Evolutionary conservation across 2,797 vertebrate genomes (phyloP).

Genomic region (Nyctalus aviator): DNA sequence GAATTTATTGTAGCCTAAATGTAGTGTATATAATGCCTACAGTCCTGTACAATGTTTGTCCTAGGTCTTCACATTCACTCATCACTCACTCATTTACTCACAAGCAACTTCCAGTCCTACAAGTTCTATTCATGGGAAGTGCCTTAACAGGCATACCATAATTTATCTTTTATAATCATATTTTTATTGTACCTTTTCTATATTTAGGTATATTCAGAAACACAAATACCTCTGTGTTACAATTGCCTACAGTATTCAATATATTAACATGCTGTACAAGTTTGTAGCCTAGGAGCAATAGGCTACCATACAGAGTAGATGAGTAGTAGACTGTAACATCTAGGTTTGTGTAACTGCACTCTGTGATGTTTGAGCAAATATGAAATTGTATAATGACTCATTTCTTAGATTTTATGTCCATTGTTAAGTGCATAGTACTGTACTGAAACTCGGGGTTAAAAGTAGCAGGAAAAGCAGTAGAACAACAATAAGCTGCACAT

Average conservation of each 20-base stretch:
- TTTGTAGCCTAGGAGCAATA: background rate
- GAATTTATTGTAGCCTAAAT: background rate
- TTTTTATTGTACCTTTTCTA: background rate
- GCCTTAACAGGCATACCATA: background rate
- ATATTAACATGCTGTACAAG: background rate
- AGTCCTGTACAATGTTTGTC: background rate
- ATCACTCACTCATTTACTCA: background rate
- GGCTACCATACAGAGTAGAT: background rate
- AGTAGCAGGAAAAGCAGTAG: slow-evolving; percentile 57
- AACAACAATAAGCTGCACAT: slow-evolving; percentile 75
- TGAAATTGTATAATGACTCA: background rate
- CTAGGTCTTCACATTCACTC: background rate
- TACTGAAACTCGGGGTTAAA: slow-evolving; percentile 74
- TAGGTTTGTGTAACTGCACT: background rate
- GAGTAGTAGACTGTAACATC: background rate
- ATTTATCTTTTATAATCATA: background rate
- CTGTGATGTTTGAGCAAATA: background rate
- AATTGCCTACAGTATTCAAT: background rate
- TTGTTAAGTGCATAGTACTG: background rate
- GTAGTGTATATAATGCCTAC: background rate
- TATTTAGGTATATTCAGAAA: background rate
- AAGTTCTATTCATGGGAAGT: background rate
- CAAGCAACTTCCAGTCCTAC: background rate
- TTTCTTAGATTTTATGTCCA: background rate
- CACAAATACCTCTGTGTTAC: background rate